A percentile compares a stretch with the other conserved stretches of the same genome.
These are phyloP conservation scores for Camelus dromedarius DNA, from an alignment of 2,113 vertebrate species.

Conservation along the genomic window DNA sequence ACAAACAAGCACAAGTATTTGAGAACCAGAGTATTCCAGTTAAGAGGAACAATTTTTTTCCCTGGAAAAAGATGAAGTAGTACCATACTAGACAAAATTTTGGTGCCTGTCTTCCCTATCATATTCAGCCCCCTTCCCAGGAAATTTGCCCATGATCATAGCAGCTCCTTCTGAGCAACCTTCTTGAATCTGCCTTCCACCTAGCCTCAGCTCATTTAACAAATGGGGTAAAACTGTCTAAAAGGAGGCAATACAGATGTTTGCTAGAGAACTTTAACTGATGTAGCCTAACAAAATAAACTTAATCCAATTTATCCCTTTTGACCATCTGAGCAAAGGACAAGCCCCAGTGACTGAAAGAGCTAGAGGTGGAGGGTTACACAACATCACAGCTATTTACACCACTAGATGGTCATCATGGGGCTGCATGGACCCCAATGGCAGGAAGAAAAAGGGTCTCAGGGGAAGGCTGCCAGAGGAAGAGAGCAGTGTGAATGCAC, in stretches of 20 bases:
- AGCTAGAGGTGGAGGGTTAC: background rate
- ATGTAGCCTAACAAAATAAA: background rate
- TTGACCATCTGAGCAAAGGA: conserved; percentile 30
- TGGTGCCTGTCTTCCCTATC: background rate
- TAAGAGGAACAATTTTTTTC: background rate
- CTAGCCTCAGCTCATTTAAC: background rate
- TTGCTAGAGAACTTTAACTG: background rate
- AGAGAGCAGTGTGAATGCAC: background rate
- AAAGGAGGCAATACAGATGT: background rate
- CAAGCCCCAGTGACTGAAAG: background rate
- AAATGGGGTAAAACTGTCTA: background rate
- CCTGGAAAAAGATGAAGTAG: conserved; percentile 38
- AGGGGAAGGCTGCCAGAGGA: background rate
- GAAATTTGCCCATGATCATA: background rate
- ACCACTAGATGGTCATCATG: background rate
- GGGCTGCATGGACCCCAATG: background rate
- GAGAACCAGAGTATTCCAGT: background rate
- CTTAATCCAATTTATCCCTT: background rate
- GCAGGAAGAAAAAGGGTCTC: background rate
- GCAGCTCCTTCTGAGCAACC: background rate
- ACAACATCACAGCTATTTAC: background rate
- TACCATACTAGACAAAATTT: background rate
- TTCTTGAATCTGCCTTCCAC: background rate
- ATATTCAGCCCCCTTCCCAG: background rate
- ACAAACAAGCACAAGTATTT: background rate